Base-by-base conservation (phyloP, 2,113 vertebrate species). In the Sminthopsis crassicaudata region DNA sequence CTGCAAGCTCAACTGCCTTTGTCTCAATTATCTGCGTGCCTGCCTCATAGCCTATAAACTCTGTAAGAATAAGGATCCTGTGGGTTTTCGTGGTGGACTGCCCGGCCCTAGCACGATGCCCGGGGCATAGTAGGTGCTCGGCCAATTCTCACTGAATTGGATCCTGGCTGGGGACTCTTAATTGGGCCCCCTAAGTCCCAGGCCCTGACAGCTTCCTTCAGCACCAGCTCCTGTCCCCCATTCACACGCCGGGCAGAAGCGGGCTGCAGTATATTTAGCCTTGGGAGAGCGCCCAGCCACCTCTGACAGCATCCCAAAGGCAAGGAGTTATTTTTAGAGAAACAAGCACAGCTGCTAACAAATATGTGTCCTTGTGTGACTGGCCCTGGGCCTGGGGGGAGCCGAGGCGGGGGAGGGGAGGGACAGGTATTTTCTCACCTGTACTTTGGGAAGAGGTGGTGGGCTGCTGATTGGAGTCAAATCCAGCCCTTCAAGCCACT, bases 261-360 rank as follows among this genome's bases (percentile, higher is more conserved):
- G 3, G 89, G 46, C 89, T 51, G 46, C 46, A 90, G 46, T 90
- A 90, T 90, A 90, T 90, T 90, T 90, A 90, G 89, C 48, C 46
- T 90, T 90, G 89, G 89, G 89, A 46, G 48, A 90, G 89, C 10
- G 46, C 89, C 89, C 89, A 90, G 89, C 46, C 46, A 51, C 48
- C 89, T 90, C 24, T 84, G 67, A 84, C n/a, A 46, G 12, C 46
- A 90, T 90, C 89, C 89, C 46, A 51, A 90, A 48, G 89, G 89
- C 67, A 90, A 97, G 96, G 97, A 97, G 95, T 97, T 97, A 98
- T 98, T 98, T 98, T 90, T 90, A 90, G 89, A 90, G 48, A 90
- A 90, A 27, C 26, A 84, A 51, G 46, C 24, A 51, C 89, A 90
- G 89, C 89, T 48, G 89, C 89, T 90, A 90, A 90, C 89, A 90